A percentile compares a stretch with the other conserved stretches of the same genome.
These are phyloP conservation scores for Drosophila varians DNA, from an alignment of 1,140 invertebrate genomes.

Conservation along the genomic window DNA sequence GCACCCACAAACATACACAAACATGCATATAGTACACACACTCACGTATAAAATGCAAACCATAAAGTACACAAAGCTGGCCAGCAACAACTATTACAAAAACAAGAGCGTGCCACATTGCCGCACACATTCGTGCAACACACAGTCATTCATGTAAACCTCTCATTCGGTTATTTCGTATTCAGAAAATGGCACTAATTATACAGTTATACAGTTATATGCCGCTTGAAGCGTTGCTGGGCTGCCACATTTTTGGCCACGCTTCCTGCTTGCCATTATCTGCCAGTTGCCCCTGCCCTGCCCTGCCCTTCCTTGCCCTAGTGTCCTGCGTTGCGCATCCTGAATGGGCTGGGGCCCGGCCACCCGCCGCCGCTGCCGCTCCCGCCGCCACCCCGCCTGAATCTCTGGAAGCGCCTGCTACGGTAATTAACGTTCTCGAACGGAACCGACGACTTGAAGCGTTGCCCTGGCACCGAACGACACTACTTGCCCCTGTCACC, in stretches of 20 bases:
- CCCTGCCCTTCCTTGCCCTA: not conserved
- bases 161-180: constrained; percentile 69
- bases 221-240: constrained; percentile 31
- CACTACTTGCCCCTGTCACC: not conserved
- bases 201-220: constrained; percentile 74
- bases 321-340: constrained; percentile 13
- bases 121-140: not conserved
- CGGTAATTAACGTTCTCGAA: constrained; percentile 80
- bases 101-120: not conserved
- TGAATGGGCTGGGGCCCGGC: not conserved
- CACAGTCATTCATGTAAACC: constrained; percentile 53
- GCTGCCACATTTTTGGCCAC: constrained; percentile 65
- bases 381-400: not conserved
- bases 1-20: not conserved
- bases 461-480: constrained; percentile 36
- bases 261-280: constrained; percentile 67
- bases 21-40: not conserved
- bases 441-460: constrained; percentile 78
- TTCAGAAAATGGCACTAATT: constrained; percentile 78
- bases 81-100: constrained; percentile 40
- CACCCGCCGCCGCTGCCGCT: not conserved
- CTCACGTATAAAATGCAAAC: not conserved
- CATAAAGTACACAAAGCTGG: constrained; percentile 50
- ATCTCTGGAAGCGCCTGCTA: constrained; percentile 34
- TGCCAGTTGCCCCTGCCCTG: constrained; percentile 3